Evolutionary conservation across 2,113 vertebrate species (phyloP).

Genomic region (Mustelus asterias): DNA sequence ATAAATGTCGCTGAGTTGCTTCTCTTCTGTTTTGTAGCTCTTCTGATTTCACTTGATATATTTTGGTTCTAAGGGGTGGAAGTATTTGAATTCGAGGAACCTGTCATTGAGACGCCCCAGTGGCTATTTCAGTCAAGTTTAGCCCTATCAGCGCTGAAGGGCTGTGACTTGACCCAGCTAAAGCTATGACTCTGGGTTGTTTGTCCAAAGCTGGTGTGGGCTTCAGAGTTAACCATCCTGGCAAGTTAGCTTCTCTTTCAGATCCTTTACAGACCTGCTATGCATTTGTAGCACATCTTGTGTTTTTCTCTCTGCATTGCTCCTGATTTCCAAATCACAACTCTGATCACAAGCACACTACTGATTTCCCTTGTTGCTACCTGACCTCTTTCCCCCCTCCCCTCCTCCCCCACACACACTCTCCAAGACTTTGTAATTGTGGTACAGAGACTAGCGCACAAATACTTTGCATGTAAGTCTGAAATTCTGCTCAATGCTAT

Average conservation of each 20-base stretch:
- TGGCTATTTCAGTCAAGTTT: neutral
- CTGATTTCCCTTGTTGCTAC: neutral
- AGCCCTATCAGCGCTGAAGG: neutral
- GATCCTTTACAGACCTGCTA: neutral
- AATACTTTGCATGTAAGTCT: neutral
- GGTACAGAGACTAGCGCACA: neutral
- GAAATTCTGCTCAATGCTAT: neutral
- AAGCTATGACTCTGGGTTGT: neutral
- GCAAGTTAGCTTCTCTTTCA: neutral
- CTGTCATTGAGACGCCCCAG: neutral
- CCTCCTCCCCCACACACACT: neutral
- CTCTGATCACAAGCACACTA: no score
- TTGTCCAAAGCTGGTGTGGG: neutral
- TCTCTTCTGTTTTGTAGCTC: neutral
- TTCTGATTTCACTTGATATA: neutral
- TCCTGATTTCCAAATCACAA: neutral
- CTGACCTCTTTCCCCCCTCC: neutral
- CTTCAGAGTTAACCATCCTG: neutral
- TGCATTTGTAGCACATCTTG: neutral
- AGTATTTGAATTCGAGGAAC: neutral
- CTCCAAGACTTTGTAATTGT: neutral
- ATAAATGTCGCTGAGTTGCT: neutral
- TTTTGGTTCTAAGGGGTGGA: neutral
- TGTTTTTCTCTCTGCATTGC: neutral
- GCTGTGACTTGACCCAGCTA: neutral